Evolutionary conservation across 1,140 invertebrate genomes (phyloP).

Genomic region (Teleogryllus occipitalis): DNA sequence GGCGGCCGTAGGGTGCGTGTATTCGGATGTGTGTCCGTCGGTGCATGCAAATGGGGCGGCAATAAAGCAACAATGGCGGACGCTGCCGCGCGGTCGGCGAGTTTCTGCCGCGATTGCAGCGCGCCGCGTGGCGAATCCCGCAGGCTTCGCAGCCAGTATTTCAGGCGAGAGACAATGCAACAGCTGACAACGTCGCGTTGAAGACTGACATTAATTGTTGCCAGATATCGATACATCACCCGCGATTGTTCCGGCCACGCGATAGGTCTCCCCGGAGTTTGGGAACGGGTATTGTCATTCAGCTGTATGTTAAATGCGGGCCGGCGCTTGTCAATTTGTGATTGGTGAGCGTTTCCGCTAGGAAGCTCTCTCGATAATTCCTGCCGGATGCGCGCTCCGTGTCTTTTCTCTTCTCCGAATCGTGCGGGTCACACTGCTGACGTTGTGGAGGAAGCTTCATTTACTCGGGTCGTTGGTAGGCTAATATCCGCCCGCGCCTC

Average conservation of each 20-base stretch:
- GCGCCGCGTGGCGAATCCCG: neutral
- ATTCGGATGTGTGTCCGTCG: neutral
- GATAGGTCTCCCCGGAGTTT: no score
- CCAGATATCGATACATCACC: neutral
- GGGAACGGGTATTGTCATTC: neutral
- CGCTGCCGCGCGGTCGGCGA: no score
- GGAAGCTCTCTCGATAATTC: neutral
- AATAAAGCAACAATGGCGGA: neutral
- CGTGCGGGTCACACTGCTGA: neutral
- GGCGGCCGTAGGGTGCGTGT: no score
- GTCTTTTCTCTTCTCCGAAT: neutral
- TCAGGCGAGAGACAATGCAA: neutral
- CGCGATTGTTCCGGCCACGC: neutral
- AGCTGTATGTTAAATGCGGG: neutral
- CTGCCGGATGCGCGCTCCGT: neutral
- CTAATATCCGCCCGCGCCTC: neutral
- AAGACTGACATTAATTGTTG: neutral
- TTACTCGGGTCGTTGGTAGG: neutral
- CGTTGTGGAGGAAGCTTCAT: neutral
- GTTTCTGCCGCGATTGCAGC: no score
- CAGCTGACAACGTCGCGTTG: neutral
- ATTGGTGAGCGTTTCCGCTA: neutral
- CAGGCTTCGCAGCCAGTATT: neutral
- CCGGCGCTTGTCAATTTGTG: neutral
- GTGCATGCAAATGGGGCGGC: neutral